Conservation (phyloP, 2,797 vertebrate genomes). For the Pseudopleuronectes americanus region DNA sequence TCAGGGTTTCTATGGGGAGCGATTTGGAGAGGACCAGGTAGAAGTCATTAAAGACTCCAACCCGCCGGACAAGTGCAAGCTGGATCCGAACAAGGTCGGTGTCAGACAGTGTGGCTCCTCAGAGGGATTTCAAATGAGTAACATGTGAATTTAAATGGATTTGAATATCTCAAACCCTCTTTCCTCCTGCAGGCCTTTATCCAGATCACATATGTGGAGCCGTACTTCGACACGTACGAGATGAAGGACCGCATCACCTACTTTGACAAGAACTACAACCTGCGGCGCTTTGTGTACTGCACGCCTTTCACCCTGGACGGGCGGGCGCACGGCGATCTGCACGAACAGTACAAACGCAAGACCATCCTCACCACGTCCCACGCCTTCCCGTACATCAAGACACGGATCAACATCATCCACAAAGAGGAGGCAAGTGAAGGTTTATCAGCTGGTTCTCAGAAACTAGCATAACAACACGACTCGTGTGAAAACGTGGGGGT, state of each 20-base stretch:
- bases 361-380: slow-evolving; percentile 97
- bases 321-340: slow-evolving; percentile 94
- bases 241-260: slow-evolving; percentile 99
- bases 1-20: slow-evolving; percentile 96
- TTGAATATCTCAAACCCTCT: neutral
- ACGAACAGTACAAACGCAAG: slow-evolving; percentile 98
- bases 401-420: slow-evolving; percentile 97
- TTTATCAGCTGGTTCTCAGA: neutral
- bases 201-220: slow-evolving; percentile 98
- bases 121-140: neutral
- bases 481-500: neutral
- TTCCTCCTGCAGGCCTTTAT: slow-evolving; percentile 88
- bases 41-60: slow-evolving; percentile 99
- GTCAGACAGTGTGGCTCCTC: neutral
- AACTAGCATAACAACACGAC: too few relatives aligned
- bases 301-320: slow-evolving; percentile 98
- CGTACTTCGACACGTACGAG: slow-evolving; percentile 97
- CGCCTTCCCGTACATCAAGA: slow-evolving; percentile 99
- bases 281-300: slow-evolving; percentile 98
- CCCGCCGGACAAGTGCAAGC: slow-evolving; percentile 98
- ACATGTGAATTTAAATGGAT: too few relatives aligned
- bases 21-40: slow-evolving; percentile 96
- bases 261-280: slow-evolving; percentile 99
- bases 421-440: slow-evolving; percentile 92
- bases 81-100: slow-evolving; percentile 95